Conservation (phyloP, 2,888 invertebrate species). For the Pimpla rufipes region DNA sequence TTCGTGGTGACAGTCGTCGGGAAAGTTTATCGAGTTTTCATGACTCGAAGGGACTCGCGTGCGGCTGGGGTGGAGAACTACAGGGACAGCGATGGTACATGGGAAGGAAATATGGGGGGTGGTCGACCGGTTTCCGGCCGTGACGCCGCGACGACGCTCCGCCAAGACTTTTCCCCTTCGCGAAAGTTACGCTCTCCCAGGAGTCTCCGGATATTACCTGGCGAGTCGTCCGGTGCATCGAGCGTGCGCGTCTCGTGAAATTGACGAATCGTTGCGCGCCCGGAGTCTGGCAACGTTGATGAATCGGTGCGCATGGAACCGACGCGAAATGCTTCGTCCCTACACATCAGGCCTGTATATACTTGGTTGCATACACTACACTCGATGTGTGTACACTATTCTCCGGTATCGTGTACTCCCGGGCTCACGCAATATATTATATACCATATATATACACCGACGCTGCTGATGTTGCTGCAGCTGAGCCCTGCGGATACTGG, state of each 20-base stretch:
- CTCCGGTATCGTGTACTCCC: constrained; percentile 51
- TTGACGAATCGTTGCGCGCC: constrained; percentile 77
- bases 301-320: constrained; percentile 70
- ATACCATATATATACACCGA: constrained; percentile 14
- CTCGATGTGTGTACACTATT: constrained; percentile 52
- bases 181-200: constrained; percentile 63
- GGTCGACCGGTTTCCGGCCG: constrained; percentile 62
- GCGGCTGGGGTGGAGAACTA: constrained; percentile 15
- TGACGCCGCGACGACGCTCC: constrained; percentile 41
- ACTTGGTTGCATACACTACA: constrained; percentile 45
- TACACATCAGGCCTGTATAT: constrained; percentile 6
- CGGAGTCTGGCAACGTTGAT: constrained; percentile 75
- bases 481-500: constrained; percentile 46
- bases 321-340: constrained; percentile 53
- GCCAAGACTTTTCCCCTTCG: constrained; percentile 60
- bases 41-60: constrained; percentile 23
- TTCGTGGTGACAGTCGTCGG: constrained; percentile 61
- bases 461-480: constrained; percentile 18
- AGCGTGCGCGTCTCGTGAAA: constrained; percentile 73
- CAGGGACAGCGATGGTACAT: constrained; percentile 28
- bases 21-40: constrained; percentile 66
- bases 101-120: constrained; percentile 30
- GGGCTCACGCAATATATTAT: constrained; percentile 60
- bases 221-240: constrained; percentile 74
- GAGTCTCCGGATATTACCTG: constrained; percentile 73